Evolutionary conservation across 2,888 invertebrate species (phyloP).

Genomic region (Diarsia mendica): DNA sequence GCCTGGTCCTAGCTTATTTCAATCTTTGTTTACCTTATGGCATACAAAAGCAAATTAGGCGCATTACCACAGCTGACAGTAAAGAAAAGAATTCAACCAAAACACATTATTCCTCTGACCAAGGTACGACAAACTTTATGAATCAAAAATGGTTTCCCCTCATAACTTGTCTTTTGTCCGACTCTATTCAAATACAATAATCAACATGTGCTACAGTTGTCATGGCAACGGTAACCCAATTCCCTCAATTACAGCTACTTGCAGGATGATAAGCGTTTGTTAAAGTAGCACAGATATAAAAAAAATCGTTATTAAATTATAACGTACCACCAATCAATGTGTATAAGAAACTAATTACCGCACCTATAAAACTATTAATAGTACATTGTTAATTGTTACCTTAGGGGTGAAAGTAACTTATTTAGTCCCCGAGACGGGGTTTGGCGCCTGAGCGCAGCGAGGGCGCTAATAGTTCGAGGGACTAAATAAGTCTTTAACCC

Average conservation of each 20-base stretch:
- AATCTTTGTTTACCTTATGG: neutral
- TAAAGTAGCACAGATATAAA: conserved; percentile 32
- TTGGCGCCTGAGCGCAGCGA: too few species aligned
- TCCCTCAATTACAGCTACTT: conserved; percentile 39
- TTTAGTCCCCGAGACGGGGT: too few species aligned
- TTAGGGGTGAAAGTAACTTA: too few species aligned
- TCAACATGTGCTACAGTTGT: neutral
- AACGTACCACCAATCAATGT: neutral
- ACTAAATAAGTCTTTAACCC: too few species aligned
- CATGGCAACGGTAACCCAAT: conserved; percentile 39
- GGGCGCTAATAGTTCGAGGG: too few species aligned
- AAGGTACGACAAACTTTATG: too few species aligned
- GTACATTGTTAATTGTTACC: too few species aligned
- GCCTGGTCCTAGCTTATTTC: too few species aligned
- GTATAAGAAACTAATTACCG: neutral
- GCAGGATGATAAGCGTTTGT: conserved; percentile 35
- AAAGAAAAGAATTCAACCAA: too few species aligned
- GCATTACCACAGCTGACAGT: neutral
- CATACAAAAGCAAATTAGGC: neutral
- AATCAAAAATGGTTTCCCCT: too few species aligned
- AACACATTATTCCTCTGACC: too few species aligned
- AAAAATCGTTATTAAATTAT: conserved; percentile 20
- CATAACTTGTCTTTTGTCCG: neutral
- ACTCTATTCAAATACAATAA: neutral
- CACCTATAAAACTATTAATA: too few species aligned